These are phyloP conservation scores for Alcis repandata DNA, from an alignment of 2,888 invertebrate species.

Conservation along the genomic window DNA sequence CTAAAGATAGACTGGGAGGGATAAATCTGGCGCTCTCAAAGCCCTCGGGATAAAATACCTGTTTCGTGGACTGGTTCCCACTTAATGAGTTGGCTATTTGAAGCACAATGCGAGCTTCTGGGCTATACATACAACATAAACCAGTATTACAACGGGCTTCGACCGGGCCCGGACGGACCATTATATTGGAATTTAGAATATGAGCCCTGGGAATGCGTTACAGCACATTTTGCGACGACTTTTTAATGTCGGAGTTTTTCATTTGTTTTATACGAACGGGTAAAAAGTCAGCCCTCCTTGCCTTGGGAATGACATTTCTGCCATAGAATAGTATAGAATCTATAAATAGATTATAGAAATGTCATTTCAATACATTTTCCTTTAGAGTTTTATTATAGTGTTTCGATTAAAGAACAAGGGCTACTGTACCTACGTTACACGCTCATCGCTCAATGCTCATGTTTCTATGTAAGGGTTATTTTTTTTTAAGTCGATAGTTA, in stretches of 20 bases:
- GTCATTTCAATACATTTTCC: no score
- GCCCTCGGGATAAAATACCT: conserved; percentile 46
- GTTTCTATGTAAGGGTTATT: no score
- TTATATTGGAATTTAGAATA: background rate
- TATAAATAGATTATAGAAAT: no score
- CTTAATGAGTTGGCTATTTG: conserved; percentile 61
- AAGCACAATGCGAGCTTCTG: conserved; percentile 50
- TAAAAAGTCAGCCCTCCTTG: background rate
- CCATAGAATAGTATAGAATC: no score
- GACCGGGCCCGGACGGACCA: background rate
- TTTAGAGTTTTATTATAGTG: no score
- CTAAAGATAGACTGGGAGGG: conserved; percentile 29
- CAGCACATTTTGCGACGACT: background rate
- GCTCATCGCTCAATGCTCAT: no score
- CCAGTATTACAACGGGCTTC: conserved; percentile 35
- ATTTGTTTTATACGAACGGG: background rate
- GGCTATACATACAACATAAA: conserved; percentile 56
- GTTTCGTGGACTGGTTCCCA: conserved; percentile 54
- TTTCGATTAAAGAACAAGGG: no score
- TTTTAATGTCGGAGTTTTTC: background rate
- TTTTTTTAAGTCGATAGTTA: no score
- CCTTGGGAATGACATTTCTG: no score
- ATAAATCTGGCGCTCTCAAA: conserved; percentile 46
- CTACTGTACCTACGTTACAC: no score
- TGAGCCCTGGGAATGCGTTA: background rate